Evolutionary conservation across 2,888 invertebrate genomes (phyloP).

Genomic region (Formica aserva): DNA sequence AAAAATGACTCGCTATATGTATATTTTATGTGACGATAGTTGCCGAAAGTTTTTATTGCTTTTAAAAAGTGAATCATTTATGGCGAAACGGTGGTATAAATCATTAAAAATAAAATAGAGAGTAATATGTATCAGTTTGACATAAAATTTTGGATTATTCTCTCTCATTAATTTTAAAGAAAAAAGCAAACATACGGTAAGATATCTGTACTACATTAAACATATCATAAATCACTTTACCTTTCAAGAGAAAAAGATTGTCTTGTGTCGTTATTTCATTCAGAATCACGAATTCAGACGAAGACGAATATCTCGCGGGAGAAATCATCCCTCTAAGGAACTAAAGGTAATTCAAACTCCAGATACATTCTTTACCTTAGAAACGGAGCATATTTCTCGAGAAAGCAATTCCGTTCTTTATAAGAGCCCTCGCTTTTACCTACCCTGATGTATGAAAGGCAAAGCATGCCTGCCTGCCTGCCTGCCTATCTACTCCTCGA

Average conservation of each 20-base stretch:
- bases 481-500: slow-evolving; percentile 30
- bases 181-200: neutral
- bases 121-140: neutral
- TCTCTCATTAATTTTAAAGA: neutral
- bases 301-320: slow-evolving; percentile 22
- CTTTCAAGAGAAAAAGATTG: neutral
- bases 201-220: neutral
- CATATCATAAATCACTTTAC: slow-evolving; percentile 9
- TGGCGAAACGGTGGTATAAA: neutral
- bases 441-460: slow-evolving; percentile 33
- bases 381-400: slow-evolving; percentile 47
- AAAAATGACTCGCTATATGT: neutral
- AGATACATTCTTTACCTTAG: slow-evolving; percentile 40
- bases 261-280: neutral
- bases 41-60: neutral
- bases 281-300: slow-evolving; percentile 22
- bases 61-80: neutral
- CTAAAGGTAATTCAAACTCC: slow-evolving; percentile 45
- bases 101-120: neutral
- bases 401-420: slow-evolving; percentile 49
- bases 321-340: slow-evolving; percentile 34
- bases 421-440: slow-evolving; percentile 29
- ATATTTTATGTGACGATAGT: neutral
- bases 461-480: neutral
- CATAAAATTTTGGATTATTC: neutral